Evolutionary conservation across 1,140 invertebrate species (phyloP).

Genomic region (Theocolax elegans): DNA sequence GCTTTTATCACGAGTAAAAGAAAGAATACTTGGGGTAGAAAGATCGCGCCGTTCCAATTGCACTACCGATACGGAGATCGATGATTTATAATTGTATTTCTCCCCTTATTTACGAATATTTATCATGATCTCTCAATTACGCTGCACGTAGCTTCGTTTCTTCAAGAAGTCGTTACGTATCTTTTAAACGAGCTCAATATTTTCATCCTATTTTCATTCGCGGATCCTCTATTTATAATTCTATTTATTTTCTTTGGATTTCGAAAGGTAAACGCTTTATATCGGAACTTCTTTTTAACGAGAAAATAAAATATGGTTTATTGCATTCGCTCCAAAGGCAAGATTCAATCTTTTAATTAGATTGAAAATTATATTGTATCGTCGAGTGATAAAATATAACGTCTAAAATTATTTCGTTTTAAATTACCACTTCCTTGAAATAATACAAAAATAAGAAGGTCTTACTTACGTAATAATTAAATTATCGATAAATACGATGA

Average conservation of each 20-base stretch:
- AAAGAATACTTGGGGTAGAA: slow-evolving; percentile 26
- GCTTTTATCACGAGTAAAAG: slow-evolving; percentile 31
- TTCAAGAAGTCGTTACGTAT: not conserved
- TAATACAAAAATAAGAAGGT: too few relatives aligned
- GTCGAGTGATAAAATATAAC: too few relatives aligned
- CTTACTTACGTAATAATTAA: too few relatives aligned
- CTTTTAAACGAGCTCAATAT: slow-evolving; percentile 7
- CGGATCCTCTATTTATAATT: not conserved
- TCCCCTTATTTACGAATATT: slow-evolving; percentile 36
- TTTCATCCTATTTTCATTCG: not conserved
- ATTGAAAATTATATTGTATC: too few relatives aligned
- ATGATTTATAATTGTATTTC: slow-evolving; percentile 41
- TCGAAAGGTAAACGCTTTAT: not conserved
- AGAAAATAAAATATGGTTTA: not conserved
- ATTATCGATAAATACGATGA: too few relatives aligned
- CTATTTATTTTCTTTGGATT: not conserved
- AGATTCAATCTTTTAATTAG: too few relatives aligned
- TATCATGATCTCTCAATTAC: slow-evolving; percentile 32
- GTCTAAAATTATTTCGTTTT: too few relatives aligned
- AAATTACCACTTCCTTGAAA: too few relatives aligned
- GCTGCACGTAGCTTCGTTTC: not conserved
- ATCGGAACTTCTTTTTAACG: not conserved
- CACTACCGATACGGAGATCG: slow-evolving; percentile 17
- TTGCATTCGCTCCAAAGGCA: too few relatives aligned
- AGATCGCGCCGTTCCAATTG: slow-evolving; percentile 38